Evolutionary conservation across 2,797 vertebrate genomes (phyloP), one percentile per base, ranked within the genome.

Genomic region (Phylloscopus collybita): DNA sequence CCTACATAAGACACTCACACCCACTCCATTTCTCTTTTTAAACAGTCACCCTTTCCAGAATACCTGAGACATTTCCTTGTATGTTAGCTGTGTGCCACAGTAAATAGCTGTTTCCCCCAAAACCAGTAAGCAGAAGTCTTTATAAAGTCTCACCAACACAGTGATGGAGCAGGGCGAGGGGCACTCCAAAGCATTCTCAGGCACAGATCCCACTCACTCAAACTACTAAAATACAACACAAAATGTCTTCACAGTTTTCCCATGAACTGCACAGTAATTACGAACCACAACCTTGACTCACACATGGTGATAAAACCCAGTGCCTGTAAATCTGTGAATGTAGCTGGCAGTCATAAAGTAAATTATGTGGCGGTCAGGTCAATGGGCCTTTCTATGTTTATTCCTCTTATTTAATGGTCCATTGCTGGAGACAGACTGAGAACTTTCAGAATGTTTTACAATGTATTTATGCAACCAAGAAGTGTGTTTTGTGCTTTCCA

Each of bases 241-340:
- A 84, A 53, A 76, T 70, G 18, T 57, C 66, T 54, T 54, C 11
- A 76, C 75, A 93, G 67, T 56, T 95, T 95, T 92, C 93, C 69
- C 88, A 78, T 51, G 85, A 92, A 72, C 84, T 82, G 27, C 57
- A 25, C 57, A 61, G 64, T 64, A 82, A 95, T 84, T 74, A 71
- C 61, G 83, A 90, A 90, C 57, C 2, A 17, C 45, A 64, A 62
- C 61, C 86, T 86, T 69, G 82, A 86, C 76, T 95, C 86, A 90
- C 64, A 60, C 44, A 54, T 20, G 30, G 80, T 85, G 91, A 96
- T 88, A 84, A 95, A 96, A 75, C 42, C 50, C 86, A 84, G 74
- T 34, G 90, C 78, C 65, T 88, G 64, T 54, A 92, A 90, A 96
- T 96, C 94, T 90, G 92, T 96, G 74, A 96, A 93, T 42, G 72